phyloP scores from a whole-genome alignment of 35 echinoderm and acorn worm species.

The Lytechinus pictus region DNA sequence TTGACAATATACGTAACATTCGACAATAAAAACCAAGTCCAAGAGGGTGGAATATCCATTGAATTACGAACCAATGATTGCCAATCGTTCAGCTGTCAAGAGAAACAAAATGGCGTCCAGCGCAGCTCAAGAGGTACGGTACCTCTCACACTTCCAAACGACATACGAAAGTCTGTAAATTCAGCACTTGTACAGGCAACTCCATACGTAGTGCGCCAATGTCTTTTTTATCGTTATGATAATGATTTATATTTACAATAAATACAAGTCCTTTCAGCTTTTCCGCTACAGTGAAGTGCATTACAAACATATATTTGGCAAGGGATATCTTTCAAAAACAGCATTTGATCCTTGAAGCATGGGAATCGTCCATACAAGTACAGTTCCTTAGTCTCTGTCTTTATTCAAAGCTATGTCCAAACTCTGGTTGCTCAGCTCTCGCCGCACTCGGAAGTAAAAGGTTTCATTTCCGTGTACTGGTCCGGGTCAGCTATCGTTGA shows the following conservation, averaged over 20 bases:
- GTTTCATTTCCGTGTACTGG: constrained; percentile 81
- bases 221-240: not conserved
- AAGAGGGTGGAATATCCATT: not conserved
- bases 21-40: not conserved
- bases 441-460: constrained; percentile 67
- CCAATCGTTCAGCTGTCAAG: not conserved
- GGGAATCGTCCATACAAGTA: not conserved
- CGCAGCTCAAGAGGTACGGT: not conserved
- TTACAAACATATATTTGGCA: constrained; percentile 9
- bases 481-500: constrained; percentile 62
- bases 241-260: not conserved
- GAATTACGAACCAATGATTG: not conserved
- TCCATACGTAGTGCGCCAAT: not conserved
- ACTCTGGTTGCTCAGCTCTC: constrained; percentile 44
- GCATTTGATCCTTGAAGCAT: not conserved
- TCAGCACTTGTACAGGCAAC: not conserved
- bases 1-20: not conserved
- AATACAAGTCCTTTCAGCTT: not conserved
- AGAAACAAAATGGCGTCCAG: not conserved
- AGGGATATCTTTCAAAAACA: not conserved
- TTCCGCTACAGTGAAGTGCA: not conserved
- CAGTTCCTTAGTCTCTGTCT: not conserved
- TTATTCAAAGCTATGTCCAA: not conserved
- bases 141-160: not conserved
- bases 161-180: not conserved